phyloP scores from a whole-genome alignment of 2,113 vertebrate species.

The Drymodes brunneopygia region DNA sequence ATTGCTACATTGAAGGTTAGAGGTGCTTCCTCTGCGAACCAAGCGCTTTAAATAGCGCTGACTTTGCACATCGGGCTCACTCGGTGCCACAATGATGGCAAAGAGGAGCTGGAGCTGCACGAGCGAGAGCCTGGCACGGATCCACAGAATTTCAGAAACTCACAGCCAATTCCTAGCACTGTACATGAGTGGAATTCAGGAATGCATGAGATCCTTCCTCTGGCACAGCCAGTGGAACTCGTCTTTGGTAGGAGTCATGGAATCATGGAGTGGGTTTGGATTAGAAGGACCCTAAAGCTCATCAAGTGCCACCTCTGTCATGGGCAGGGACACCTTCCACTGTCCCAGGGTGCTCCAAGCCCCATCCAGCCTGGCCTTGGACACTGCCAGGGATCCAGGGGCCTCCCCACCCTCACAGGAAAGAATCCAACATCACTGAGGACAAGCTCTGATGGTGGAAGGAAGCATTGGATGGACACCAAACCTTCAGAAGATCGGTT shows the following conservation, averaged over 20 bases:
- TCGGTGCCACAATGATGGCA: fast-evolving
- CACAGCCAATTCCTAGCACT: fast-evolving
- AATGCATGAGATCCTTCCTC: neutral
- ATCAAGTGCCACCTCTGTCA: neutral
- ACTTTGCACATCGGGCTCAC: neutral
- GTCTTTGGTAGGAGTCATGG: fast-evolving
- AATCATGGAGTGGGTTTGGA: neutral
- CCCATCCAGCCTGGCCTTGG: neutral
- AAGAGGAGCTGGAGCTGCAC: neutral
- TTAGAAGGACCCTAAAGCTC: too few species aligned
- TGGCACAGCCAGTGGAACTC: neutral
- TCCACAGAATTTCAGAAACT: neutral
- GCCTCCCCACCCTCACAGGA: neutral
- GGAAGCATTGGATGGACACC: neutral
- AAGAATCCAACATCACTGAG: neutral
- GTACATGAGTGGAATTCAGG: neutral
- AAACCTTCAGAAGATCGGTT: fast-evolving
- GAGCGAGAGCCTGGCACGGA: neutral
- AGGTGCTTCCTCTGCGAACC: neutral
- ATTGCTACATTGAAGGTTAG: neutral
- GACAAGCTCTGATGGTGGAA: neutral
- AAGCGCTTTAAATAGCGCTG: neutral
- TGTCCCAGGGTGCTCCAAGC: neutral
- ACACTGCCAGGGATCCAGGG: neutral
- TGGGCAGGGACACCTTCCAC: neutral